Evolutionary conservation across 2,888 invertebrate species (phyloP), one percentile per base, ranked within the genome.

Genomic region (Zygothrica quintamaculata): DNA sequence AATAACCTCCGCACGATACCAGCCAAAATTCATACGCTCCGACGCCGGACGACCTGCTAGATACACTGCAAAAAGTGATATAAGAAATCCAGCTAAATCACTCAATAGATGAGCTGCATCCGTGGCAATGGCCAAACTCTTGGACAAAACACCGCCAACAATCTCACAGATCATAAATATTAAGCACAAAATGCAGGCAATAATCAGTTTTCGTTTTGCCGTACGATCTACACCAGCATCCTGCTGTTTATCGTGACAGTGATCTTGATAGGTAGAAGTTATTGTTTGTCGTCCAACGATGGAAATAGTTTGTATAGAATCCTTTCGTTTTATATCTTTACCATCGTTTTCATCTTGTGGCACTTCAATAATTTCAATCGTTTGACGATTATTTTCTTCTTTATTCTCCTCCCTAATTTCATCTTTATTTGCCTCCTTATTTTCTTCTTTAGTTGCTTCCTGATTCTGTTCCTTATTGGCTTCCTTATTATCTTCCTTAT

Each of bases 1-100:
- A 57, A 99, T 95, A 1, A 99, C 98, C 92, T 98, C 98, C 0
- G 98, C 98, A 44, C 99, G 93, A 90, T 98, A 96, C 95, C 97
- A 98, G 1, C 96, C 96, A 92, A 98, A 99, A 26, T 96, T 95
- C 96, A 99, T 96, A 86, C 93, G 65, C 16, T 86, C 56, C 3
- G 86, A 65, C 1, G 86, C 55, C 0, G 78, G 78, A 1, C 82
- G 74, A 0, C 48, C 66, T 3, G 69, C 48, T 8, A 84, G 7
- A 4, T 66, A 65, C 0, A 84, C 0, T 0, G 82, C 69, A 12
- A 86, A 84, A 0, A 84, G 46, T 0, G 82, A 86, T 39, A 84
- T 84, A 0, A 84, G 60, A 9, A 84, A 86, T 0, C 74, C 66
- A 1, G 81, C 74, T 1, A 84, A 56, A 39, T 84, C 82, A 0